Evolutionary conservation across 2,797 vertebrate genomes (phyloP), one percentile per base, ranked within the genome.

Genomic region (Sebastes taczanowskii): DNA sequence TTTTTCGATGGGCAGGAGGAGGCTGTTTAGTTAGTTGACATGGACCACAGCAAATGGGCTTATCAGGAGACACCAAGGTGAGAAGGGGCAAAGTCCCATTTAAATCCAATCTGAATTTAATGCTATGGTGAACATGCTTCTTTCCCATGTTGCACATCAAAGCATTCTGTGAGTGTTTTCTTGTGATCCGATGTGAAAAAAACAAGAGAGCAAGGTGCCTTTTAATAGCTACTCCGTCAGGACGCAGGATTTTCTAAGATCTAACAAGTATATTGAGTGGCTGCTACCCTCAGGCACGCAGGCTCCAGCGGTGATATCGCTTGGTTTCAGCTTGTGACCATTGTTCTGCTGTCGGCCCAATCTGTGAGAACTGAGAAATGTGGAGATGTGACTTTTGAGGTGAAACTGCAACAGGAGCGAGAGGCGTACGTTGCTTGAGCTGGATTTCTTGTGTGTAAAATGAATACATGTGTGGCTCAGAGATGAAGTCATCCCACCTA

Each of bases 21-120:
- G 72, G 32, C 55, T 79, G 78, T 82, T 82, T 71, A 86, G 86
- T 87, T 78, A 80, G 80, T 77, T 91, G 81, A 87, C 82, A 81
- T 71, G 76, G 73, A 77, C 77, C 71, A 59, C 65, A 52, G 59
- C 63, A 83, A 91, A 88, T 91, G 80, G 67, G 83, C 79, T 91
- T 88, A 89, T 90, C 77, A 52, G 59, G 77, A 86, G 58, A 85
- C 84, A 74, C 77, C 80, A 89, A 91, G 90, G 90, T 90, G 88
- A 93, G 74, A 86, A 49, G 75, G 76, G 89, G 78, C 77, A 84
- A 88, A 80, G 64, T 84, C 65, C 65, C 56, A 89, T 91, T 93
- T 90, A 87, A 90, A 90, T 91, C 72, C 77, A 88, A 85, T 91
- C 78, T 91, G 74, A 89, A 89, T 86, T 80, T 78, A 82, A 83